Evolutionary conservation across 2,888 invertebrate genomes (phyloP).

Genomic region (Liposcelis brunnea): DNA sequence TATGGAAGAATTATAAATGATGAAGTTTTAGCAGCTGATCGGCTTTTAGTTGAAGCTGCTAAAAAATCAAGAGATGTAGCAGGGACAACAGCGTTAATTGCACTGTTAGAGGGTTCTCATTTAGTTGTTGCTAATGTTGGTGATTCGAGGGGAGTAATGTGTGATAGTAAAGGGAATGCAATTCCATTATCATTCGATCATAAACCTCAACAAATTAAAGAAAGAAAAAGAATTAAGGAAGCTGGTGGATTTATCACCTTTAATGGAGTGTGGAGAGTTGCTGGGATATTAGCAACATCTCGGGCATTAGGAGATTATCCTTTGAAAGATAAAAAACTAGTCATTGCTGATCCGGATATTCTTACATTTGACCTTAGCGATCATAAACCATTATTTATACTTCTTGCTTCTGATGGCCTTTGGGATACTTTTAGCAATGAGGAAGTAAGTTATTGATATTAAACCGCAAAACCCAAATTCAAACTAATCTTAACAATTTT

Average conservation of each 20-base stretch:
- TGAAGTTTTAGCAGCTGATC: conserved; percentile 72
- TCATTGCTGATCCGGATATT: conserved; percentile 92
- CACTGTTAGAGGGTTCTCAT: conserved; percentile 62
- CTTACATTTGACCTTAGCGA: conserved; percentile 75
- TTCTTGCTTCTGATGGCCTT: conserved; percentile 86
- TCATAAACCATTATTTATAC: conserved; percentile 73
- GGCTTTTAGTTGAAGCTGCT: conserved; percentile 61
- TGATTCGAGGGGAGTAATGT: conserved; percentile 91
- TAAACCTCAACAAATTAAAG: conserved; percentile 84
- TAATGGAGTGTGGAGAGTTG: conserved; percentile 92
- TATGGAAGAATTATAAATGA: conserved; percentile 68
- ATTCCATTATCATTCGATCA: conserved; percentile 91
- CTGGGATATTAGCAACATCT: conserved; percentile 86
- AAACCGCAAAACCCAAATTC: too few relatives aligned
- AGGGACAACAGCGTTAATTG: conserved; percentile 82
- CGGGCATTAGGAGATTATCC: conserved; percentile 91
- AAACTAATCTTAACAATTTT: not conserved
- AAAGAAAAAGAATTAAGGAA: conserved; percentile 79
- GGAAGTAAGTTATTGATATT: conserved; percentile 30
- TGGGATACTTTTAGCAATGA: conserved; percentile 95
- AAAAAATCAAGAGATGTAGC: conserved; percentile 51
- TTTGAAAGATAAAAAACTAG: conserved; percentile 79
- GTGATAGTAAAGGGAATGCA: conserved; percentile 73
- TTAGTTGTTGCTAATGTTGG: conserved; percentile 91
- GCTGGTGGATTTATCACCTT: conserved; percentile 92